Base-by-base conservation (phyloP, 2,797 vertebrate genomes). In the Vireo griseus region DNA sequence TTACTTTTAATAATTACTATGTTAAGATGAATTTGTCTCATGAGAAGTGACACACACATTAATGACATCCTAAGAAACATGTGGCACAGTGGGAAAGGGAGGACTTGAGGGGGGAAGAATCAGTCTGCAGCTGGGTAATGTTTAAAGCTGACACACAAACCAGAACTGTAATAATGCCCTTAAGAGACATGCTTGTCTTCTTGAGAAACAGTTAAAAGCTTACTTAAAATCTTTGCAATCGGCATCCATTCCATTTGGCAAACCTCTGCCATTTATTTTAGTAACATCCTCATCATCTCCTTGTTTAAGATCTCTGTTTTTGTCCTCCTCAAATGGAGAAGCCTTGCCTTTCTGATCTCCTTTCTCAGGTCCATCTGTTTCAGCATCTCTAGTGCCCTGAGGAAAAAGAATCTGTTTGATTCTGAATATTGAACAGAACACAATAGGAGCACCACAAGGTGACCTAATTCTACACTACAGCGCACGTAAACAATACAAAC, bases 171-270 rank as follows among this genome's bases (percentile, higher is more conserved):
- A 85, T 84, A 96, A 96, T 67, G 94, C 93, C 93, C 92, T 97
- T 94, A 92, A 97, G 85, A 97, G 79, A 97, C 92, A 97, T 28
- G 86, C 79, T 97, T 1, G 95, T 94, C 94, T 97, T 96, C 95
- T 96, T 31, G 77, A 97, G 86, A 98, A 97, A 96, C 86, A 97
- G 90, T 97, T 96, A 97, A 97, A 97, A 96, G 97, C 99, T 97
- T 98, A 99, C 99, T 99, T 99, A 98, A 99, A 99, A 97, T 99
- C 99, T 98, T 99, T 99, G 98, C 99, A 99, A 98, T 99, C 99
- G 87, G 99, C 98, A 97, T 99, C 99, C 98, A 99, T 99, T 97
- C 99, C 99, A 81, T 99, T 99, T 95, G 99, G 98, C 90, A 99
- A 98, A 97, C 98, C 98, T 98, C 99, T 98, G 96, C 99, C 99